Evolutionary conservation across 2,797 vertebrate genomes (phyloP).

Genomic region (Sebastes melanostomus): DNA sequence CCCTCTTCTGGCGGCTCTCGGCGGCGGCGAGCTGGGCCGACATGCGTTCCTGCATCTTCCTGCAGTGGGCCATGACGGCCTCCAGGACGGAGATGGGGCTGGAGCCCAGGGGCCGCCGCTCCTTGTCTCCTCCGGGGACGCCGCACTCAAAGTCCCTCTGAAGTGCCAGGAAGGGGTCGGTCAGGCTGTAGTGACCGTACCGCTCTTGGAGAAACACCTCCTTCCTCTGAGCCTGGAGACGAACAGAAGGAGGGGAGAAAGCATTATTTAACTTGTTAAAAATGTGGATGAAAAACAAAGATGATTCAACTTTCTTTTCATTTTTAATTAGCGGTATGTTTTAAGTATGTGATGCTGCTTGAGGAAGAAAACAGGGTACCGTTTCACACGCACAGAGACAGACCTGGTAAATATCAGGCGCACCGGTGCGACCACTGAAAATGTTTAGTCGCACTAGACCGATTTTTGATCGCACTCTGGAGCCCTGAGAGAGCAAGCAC

Average conservation of each 20-base stretch:
- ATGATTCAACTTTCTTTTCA: too few relatives aligned
- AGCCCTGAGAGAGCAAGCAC: too few relatives aligned
- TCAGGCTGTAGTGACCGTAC: slow-evolving; percentile 94
- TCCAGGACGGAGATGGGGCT: slow-evolving; percentile 95
- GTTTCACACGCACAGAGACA: too few relatives aligned
- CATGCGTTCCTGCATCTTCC: slow-evolving; percentile 98
- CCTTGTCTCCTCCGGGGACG: slow-evolving; percentile 79
- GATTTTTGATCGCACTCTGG: too few relatives aligned
- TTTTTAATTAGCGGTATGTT: too few relatives aligned
- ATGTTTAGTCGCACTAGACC: too few relatives aligned
- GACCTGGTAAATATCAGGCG: too few relatives aligned
- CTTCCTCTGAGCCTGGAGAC: slow-evolving; percentile 90
- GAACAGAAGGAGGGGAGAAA: background rate
- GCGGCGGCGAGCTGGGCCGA: slow-evolving; percentile 92
- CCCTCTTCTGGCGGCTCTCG: slow-evolving; percentile 95
- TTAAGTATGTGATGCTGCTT: too few relatives aligned
- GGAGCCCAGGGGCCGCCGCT: slow-evolving; percentile 88
- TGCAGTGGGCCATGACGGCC: slow-evolving; percentile 97
- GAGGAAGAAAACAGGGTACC: too few relatives aligned
- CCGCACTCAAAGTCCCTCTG: slow-evolving; percentile 94
- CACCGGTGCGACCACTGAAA: too few relatives aligned
- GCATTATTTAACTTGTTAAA: background rate
- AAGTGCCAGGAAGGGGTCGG: slow-evolving; percentile 96
- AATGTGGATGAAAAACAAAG: background rate
- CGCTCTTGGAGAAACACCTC: slow-evolving; percentile 97